Evolutionary conservation across 2,797 vertebrate species (phyloP).

Genomic region (Enteromius viviparus): DNA sequence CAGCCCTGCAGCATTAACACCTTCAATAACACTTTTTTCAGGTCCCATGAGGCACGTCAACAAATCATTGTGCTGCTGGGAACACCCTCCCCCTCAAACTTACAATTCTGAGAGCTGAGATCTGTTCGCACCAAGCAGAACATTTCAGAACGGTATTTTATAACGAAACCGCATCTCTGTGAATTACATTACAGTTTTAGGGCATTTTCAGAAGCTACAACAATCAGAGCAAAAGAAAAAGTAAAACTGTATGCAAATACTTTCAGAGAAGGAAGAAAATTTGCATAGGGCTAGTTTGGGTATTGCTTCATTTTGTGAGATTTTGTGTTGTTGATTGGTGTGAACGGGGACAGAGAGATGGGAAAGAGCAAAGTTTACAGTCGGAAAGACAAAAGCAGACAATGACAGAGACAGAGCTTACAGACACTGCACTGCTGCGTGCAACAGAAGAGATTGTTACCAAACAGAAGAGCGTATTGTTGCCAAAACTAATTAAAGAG

Average conservation of each 20-base stretch:
- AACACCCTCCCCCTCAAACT: conserved; percentile 11
- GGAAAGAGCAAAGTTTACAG: background rate
- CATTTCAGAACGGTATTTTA: background rate
- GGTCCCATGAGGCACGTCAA: conserved; percentile 8
- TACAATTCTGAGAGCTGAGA: background rate
- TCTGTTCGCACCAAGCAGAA: conserved; percentile 6
- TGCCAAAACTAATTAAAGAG: conserved; percentile 8
- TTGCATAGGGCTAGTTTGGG: background rate
- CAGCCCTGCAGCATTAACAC: conserved; percentile 33
- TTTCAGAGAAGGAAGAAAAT: background rate
- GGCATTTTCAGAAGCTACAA: background rate
- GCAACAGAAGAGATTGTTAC: background rate
- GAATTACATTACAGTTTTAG: background rate
- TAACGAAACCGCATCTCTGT: background rate
- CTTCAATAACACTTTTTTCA: conserved; percentile 30
- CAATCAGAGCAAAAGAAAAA: background rate
- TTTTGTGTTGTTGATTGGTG: background rate
- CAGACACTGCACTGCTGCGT: background rate
- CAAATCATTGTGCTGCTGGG: conserved; percentile 23
- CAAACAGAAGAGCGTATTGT: background rate
- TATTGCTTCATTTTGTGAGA: background rate
- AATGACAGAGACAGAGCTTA: conserved; percentile 9
- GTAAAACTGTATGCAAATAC: background rate
- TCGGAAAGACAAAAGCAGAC: background rate
- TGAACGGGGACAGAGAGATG: background rate